phyloP scores from a whole-genome alignment of 1,140 invertebrate species.

The Magallana angulata region DNA sequence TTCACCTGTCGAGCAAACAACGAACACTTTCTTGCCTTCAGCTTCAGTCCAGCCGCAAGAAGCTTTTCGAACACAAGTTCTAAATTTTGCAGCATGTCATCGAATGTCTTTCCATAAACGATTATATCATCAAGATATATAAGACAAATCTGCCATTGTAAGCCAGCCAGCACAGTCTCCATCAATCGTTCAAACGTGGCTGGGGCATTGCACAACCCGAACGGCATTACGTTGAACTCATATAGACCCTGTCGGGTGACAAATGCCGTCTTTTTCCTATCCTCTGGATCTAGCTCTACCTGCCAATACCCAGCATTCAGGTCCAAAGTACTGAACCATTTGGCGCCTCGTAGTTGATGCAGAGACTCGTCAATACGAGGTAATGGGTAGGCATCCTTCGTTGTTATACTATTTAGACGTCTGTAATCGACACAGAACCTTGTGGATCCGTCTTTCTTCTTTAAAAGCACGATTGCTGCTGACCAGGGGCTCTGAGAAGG shows the following conservation, averaged over 20 bases:
- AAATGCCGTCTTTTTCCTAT: slow-evolving; percentile 46
- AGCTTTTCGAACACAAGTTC: slow-evolving; percentile 44
- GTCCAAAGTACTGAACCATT: slow-evolving; percentile 40
- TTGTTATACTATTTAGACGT: slow-evolving; percentile 53
- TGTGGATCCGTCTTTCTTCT: slow-evolving; percentile 78
- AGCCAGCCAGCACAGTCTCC: not conserved
- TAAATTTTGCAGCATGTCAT: slow-evolving; percentile 33
- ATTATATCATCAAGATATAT: slow-evolving; percentile 54
- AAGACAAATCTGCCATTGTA: slow-evolving; percentile 41
- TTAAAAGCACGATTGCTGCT: slow-evolving; percentile 78
- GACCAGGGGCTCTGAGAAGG: slow-evolving; percentile 69
- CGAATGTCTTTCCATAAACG: slow-evolving; percentile 36
- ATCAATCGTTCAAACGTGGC: not conserved
- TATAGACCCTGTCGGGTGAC: slow-evolving; percentile 37
- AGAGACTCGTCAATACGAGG: slow-evolving; percentile 9
- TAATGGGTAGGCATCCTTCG: slow-evolving; percentile 39
- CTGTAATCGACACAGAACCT: slow-evolving; percentile 81
- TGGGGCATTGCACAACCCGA: slow-evolving; percentile 1
- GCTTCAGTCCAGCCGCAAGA: slow-evolving; percentile 22
- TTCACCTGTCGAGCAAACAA: slow-evolving; percentile 41
- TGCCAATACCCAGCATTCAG: slow-evolving; percentile 35
- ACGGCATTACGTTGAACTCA: slow-evolving; percentile 55
- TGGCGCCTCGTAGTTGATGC: slow-evolving; percentile 20
- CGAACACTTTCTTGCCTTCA: slow-evolving; percentile 45
- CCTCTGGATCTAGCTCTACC: slow-evolving; percentile 38